A percentile compares a stretch with the other conserved stretches of the same genome.
phyloP scores from a whole-genome alignment of 2,113 vertebrate genomes.

The Ceuthmochares aereus region DNA sequence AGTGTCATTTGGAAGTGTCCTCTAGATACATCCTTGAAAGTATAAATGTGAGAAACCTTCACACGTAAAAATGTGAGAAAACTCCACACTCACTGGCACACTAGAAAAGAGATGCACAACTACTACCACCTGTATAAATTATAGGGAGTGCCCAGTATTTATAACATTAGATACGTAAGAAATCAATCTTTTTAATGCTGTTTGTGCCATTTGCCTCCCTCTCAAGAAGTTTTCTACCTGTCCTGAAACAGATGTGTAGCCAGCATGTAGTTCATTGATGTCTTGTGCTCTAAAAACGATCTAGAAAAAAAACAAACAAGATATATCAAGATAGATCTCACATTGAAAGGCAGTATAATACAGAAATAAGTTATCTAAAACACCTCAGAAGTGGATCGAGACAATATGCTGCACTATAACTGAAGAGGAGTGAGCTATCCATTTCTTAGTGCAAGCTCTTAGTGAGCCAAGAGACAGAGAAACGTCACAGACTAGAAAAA shows the following conservation, averaged over 20 bases:
- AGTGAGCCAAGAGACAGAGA: neutral
- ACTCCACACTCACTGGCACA: neutral
- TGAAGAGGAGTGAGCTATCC: neutral
- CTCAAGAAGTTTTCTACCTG: slow-evolving; percentile 82
- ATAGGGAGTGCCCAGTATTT: neutral
- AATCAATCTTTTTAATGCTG: neutral
- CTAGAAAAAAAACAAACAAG: slow-evolving; percentile 49
- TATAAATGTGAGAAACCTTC: neutral
- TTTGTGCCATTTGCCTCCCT: neutral
- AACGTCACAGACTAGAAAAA: neutral
- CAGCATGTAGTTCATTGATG: slow-evolving; percentile 95
- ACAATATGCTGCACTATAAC: neutral
- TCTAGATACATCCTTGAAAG: neutral
- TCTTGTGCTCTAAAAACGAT: slow-evolving; percentile 92
- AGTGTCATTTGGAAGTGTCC: neutral
- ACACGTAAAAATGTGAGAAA: neutral
- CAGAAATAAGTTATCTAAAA: neutral
- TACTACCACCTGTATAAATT: neutral
- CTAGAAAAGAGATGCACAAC: neutral
- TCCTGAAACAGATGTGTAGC: slow-evolving; percentile 91
- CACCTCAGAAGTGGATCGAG: neutral
- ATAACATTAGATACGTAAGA: neutral
- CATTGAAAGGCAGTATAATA: neutral
- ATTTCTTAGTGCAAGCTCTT: neutral
- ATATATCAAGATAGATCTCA: neutral